Base-by-base conservation (phyloP, 1,140 invertebrate species). In the Diorhabda elongata region DNA sequence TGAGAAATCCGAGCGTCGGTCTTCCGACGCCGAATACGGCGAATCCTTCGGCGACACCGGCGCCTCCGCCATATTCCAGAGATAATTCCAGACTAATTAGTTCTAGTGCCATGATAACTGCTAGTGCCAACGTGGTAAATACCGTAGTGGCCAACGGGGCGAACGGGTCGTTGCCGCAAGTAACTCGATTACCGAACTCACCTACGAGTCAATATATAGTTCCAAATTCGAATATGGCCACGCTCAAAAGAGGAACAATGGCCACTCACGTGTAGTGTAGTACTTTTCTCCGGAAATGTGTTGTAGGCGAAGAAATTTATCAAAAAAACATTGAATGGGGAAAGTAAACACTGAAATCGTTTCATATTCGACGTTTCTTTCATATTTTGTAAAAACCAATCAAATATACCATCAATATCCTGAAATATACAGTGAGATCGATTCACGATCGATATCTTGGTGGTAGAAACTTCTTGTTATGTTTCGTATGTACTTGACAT, bases 1-100 rank as follows among this genome's bases (percentile, higher is more conserved):
- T 95, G 69, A 85, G 92, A 78, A 87, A 84, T 59, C 82, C 84
- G 67, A 83, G 76, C 64, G 82, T 83, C 67, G 78, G 79, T 66
- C 74, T 80, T 70, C 81, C 81, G 65, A 81, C 81, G 67, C 79
- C 77, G 5, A 89, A 90, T 75, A 89, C 90, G 42, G 89, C 91
- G 3, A 91, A 91, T 81, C 90, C 90, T 3, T 88, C 89, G 52
- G 88, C 90, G 2, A 92, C 91, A 45, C 91, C 91, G 26, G 91
- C 91, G 61, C 91, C 90, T 56, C 91, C 91, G 1, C 90, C 88
- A 8, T 92, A 92, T 65, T 76, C 78, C 41, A 69, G 79, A 60
- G 80, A 81, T 58, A 76, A 70, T 64, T 77, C 78, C 26, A 64
- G 79, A 43, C 75, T 80, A 64, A 73, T 73, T 41, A 75, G 72